phyloP scores from a whole-genome alignment of 2,888 invertebrate species.

The Spilosoma lubricipeda region DNA sequence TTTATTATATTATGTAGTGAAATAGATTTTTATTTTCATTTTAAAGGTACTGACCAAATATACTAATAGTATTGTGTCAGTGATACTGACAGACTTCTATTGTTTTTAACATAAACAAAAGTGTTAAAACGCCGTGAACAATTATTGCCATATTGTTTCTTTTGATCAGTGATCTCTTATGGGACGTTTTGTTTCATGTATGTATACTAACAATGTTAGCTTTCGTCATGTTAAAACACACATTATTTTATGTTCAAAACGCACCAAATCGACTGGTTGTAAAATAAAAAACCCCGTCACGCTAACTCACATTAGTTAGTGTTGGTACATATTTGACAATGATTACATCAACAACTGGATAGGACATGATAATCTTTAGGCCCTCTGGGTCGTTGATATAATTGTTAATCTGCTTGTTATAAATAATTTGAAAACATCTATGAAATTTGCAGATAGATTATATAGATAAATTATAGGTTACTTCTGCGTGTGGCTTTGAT shows the following conservation, averaged over 20 bases:
- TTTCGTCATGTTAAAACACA: constrained; percentile 41
- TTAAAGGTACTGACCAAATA: not conserved
- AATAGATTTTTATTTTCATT: not conserved
- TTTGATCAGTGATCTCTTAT: constrained; percentile 32
- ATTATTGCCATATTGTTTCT: constrained; percentile 34
- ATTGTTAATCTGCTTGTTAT: not conserved
- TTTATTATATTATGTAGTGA: too few species aligned
- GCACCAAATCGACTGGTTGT: constrained; percentile 61
- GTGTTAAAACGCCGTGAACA: constrained; percentile 39
- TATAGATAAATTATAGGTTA: not conserved
- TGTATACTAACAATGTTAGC: constrained; percentile 20
- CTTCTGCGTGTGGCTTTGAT: not conserved
- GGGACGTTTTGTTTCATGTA: constrained; percentile 7
- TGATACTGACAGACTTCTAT: not conserved
- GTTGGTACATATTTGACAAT: constrained; percentile 42
- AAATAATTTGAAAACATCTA: not conserved
- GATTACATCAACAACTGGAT: constrained; percentile 33
- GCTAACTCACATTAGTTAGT: constrained; percentile 49
- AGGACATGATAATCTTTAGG: constrained; percentile 16
- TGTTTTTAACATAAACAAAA: constrained; percentile 36
- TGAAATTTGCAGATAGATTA: not conserved
- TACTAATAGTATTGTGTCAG: not conserved
- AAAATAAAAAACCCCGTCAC: constrained; percentile 66
- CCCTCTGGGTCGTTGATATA: not conserved
- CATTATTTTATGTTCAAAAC: constrained; percentile 59